Evolutionary conservation across 2,113 vertebrate species (phyloP), one percentile per base, ranked within the genome.

Genomic region (Ramphastos sulfuratus): DNA sequence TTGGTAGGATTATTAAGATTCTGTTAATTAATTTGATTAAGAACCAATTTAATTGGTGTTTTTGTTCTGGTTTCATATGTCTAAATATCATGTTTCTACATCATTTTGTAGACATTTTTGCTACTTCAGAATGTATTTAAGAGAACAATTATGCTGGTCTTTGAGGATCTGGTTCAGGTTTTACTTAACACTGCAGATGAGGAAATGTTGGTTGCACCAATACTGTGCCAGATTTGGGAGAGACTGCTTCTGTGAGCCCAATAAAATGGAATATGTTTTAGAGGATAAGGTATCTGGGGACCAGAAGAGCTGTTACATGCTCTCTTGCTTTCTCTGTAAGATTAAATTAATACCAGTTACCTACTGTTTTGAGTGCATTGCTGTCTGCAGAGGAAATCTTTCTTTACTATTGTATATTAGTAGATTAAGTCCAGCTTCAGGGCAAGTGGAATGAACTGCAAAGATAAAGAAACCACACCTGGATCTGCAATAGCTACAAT

Each of bases 361-460:
- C 70, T 76, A 30, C 82, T 83, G 60, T 77, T 89, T 77, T 18
- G 79, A 75, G n/a, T 39, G 46, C 19, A 46, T 20, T 76, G 63
- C 83, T 86, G 55, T 89, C 73, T 87, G 76, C 46, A 56, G 73
- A 88, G 93, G 82, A 93, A 94, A 77, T 83, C 21, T 81, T 87
- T 77, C 37, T 73, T 75, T 69, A 55, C 27, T 86, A 81, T 82
- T 91, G 78, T 35, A 31, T 72, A 89, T 93, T 87, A 89, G 82
- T 93, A 81, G 70, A 28, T 24, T n/a, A 79, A 90, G 81, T 93
- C 95, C 94, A 96, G 63, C 71, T 79, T 30, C 70, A 76, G 86
- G 89, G 70, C 66, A 94, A 66, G 52, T 31, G 69, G 89, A 65
- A 78, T 9, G 5, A 96, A 30, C 42, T 80, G 55, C 18, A 37